Conservation (phyloP, 2,797 vertebrate genomes). For the Myotis pilosus region DNA sequence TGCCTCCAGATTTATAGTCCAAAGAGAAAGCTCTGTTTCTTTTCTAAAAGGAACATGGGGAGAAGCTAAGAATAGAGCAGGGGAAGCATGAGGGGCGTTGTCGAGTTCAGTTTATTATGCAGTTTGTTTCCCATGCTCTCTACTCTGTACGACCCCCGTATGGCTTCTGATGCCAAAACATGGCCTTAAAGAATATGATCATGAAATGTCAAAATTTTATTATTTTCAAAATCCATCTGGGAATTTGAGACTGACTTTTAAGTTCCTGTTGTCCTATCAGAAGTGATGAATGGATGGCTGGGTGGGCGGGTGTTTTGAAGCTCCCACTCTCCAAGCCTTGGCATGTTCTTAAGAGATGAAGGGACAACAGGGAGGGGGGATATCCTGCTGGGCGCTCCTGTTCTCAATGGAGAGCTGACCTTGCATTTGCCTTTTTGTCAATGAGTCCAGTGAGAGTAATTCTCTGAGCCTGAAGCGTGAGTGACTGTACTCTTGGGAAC, state of each 20-base stretch:
- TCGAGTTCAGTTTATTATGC: background rate
- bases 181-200: background rate
- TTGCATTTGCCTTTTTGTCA: background rate
- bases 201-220: constrained; percentile 64
- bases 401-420: background rate
- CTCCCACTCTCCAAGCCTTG: constrained; percentile 40
- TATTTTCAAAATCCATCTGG: constrained; percentile 57
- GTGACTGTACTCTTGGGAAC: background rate
- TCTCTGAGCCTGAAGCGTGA: background rate
- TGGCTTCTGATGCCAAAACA: constrained; percentile 29
- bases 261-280: background rate
- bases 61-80: background rate
- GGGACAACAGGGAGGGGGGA: background rate
- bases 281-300: background rate
- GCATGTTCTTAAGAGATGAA: constrained; percentile 27
- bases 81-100: background rate
- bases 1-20: constrained; percentile 23
- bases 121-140: background rate
- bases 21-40: constrained; percentile 29
- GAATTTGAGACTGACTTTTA: constrained; percentile 13
- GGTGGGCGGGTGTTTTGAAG: background rate
- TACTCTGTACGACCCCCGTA: background rate
- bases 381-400: background rate
- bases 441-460: background rate
- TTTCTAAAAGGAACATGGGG: background rate